Evolutionary conservation across 2,797 vertebrate species (phyloP).

Genomic region (Carapus acus): DNA sequence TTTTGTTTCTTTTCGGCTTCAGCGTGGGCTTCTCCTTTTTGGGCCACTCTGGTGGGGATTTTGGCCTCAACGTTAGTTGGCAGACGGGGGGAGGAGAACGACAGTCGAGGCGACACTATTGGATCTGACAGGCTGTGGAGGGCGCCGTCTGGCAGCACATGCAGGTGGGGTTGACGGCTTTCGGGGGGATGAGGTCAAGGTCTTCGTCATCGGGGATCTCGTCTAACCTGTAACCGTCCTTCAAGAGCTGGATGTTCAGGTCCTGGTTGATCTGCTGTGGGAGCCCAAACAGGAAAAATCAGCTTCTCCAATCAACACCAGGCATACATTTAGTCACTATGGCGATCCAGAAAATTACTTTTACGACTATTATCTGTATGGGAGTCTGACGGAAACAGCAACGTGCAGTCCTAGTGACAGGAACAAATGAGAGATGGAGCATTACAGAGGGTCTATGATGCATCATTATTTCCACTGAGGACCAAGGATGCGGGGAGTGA

Average conservation of each 20-base stretch:
- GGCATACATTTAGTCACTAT: neutral
- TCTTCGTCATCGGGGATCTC: conserved; percentile 98
- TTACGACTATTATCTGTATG: neutral
- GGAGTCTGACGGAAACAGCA: no score
- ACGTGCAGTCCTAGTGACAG: no score
- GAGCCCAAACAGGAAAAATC: neutral
- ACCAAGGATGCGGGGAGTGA: no score
- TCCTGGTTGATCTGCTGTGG: conserved; percentile 98
- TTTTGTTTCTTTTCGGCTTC: conserved; percentile 31
- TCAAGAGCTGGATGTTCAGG: conserved; percentile 98
- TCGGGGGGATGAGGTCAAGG: conserved; percentile 97
- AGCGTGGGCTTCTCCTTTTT: conserved; percentile 21
- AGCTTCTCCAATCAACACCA: neutral
- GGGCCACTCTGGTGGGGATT: conserved; percentile 38
- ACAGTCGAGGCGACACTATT: conserved; percentile 78
- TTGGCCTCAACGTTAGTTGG: no score
- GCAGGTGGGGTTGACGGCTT: conserved; percentile 96
- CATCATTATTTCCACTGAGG: no score
- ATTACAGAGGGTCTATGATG: no score
- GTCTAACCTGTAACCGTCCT: conserved; percentile 94
- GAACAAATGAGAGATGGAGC: no score
- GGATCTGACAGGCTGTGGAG: conserved; percentile 95
- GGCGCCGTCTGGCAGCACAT: conserved; percentile 98
- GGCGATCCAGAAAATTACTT: neutral
- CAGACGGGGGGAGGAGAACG: no score